Evolutionary conservation across 2,113 vertebrate species (phyloP).

Genomic region (Hylia prasina): DNA sequence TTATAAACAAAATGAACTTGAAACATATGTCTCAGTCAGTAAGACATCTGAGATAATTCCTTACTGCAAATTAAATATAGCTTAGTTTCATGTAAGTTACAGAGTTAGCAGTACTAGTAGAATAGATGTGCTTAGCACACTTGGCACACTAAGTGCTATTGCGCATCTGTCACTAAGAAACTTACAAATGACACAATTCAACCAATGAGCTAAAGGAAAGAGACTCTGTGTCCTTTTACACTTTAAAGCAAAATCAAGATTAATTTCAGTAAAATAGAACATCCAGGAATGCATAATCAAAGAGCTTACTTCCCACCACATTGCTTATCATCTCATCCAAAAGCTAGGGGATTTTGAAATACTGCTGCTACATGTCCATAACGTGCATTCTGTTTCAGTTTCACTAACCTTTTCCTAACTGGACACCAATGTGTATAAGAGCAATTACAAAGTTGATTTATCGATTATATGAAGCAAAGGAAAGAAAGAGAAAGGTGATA

Average conservation of each 20-base stretch:
- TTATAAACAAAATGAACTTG: conserved; percentile 1
- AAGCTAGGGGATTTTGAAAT: neutral
- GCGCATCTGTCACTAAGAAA: neutral
- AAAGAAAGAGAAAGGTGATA: neutral
- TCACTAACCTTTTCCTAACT: neutral
- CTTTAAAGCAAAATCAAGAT: neutral
- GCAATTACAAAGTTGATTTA: neutral
- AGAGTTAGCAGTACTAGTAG: neutral
- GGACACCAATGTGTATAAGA: neutral
- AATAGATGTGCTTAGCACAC: neutral
- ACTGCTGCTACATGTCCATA: accelerated
- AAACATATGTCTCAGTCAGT: neutral
- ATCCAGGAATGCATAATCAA: neutral
- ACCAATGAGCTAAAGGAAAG: neutral
- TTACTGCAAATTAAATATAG: neutral
- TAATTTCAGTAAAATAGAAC: neutral
- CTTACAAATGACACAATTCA: neutral
- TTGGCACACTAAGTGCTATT: neutral
- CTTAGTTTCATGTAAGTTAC: neutral
- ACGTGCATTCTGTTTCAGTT: neutral
- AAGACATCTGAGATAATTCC: neutral
- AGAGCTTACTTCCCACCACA: neutral
- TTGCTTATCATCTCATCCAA: neutral
- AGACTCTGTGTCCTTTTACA: neutral
- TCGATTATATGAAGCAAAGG: neutral